Conservation (phyloP, 1,140 invertebrate species). For the Papilio aristodemus region DNA sequence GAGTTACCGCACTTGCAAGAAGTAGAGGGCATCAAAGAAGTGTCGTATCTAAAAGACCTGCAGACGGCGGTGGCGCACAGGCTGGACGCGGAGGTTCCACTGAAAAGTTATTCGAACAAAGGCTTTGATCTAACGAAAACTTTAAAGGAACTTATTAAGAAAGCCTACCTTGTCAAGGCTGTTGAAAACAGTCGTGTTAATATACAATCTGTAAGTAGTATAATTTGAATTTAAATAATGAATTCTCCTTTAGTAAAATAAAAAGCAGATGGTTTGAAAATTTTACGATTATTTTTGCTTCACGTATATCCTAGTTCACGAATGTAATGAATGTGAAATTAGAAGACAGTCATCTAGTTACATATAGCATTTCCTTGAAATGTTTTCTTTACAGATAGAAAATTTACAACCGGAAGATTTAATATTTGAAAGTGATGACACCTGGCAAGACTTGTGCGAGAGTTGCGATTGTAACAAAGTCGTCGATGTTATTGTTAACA, state of each 20-base stretch:
- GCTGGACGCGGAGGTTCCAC: constrained; percentile 45
- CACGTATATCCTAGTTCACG: too few relatives aligned
- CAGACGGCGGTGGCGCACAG: constrained; percentile 53
- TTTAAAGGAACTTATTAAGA: constrained; percentile 40
- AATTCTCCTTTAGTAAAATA: constrained; percentile 7
- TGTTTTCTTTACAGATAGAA: constrained; percentile 39
- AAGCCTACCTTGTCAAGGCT: constrained; percentile 43
- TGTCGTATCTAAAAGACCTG: constrained; percentile 53
- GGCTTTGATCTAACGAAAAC: constrained; percentile 37
- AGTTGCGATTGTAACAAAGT: constrained; percentile 48
- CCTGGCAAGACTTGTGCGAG: constrained; percentile 48
- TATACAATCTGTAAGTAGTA: constrained; percentile 51
- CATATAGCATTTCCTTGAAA: neutral
- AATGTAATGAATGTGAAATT: too few relatives aligned
- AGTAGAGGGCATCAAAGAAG: constrained; percentile 52
- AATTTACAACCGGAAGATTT: constrained; percentile 35
- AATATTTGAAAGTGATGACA: constrained; percentile 37
- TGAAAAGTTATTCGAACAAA: constrained; percentile 51
- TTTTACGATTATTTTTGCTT: too few relatives aligned
- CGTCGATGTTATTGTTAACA: constrained; percentile 35
- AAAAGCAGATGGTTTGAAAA: too few relatives aligned
- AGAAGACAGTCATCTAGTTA: too few relatives aligned
- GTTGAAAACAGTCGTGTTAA: constrained; percentile 49
- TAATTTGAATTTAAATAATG: constrained; percentile 4
- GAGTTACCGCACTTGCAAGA: constrained; percentile 64